Evolutionary conservation across 2,888 invertebrate species (phyloP).

Genomic region (Drosophila rellima): DNA sequence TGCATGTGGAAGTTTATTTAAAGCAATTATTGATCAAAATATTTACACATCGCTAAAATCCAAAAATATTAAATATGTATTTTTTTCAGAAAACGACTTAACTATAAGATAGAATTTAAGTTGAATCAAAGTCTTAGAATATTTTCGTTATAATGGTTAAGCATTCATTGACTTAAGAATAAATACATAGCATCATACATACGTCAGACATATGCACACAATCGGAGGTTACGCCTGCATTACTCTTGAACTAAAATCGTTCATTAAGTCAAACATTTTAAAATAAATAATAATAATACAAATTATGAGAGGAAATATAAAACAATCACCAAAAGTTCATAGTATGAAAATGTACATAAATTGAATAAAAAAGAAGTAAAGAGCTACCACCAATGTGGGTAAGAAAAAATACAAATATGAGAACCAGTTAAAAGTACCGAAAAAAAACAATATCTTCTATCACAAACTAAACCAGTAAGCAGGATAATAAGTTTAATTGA

Average conservation of each 20-base stretch:
- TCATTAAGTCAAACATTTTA: neutral
- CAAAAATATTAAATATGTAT: too few relatives aligned
- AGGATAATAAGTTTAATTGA: slow-evolving; percentile 8
- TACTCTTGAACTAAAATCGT: neutral
- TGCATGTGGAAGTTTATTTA: slow-evolving; percentile 3
- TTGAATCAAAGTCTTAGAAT: neutral
- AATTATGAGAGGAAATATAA: neutral
- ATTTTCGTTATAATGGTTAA: neutral
- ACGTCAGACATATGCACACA: neutral
- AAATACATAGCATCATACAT: neutral
- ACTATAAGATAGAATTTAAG: too few relatives aligned
- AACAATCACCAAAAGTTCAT: neutral
- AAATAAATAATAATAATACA: neutral
- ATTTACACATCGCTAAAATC: too few relatives aligned
- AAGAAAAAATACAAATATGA: neutral
- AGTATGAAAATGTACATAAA: neutral
- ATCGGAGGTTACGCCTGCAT: neutral
- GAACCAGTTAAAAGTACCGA: slow-evolving; percentile 6
- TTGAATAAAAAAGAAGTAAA: neutral
- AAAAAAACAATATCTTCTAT: neutral
- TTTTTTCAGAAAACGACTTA: too few relatives aligned
- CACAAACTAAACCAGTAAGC: slow-evolving; percentile 11
- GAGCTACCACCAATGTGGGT: neutral
- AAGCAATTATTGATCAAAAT: neutral
- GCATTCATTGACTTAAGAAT: neutral